phyloP scores from a whole-genome alignment of 2,888 invertebrate species.

The Acleris sparsana region DNA sequence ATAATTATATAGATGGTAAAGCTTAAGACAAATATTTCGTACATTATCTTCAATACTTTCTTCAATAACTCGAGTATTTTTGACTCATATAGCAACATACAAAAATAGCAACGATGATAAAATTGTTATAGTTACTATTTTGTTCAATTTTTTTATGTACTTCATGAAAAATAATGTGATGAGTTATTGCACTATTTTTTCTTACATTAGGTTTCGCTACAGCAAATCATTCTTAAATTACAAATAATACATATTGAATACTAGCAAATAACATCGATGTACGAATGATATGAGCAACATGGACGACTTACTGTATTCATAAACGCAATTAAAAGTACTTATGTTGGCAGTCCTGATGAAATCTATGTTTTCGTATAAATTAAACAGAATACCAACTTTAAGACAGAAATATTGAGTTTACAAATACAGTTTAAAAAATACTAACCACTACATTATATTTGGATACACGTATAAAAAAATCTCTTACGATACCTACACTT shows the following conservation, averaged over 20 bases:
- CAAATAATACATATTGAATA: slow-evolving; percentile 37
- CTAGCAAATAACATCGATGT: slow-evolving; percentile 68
- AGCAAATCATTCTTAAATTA: not conserved
- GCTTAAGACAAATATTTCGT: slow-evolving; percentile 35
- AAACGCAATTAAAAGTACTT: slow-evolving; percentile 36
- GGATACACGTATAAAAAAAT: slow-evolving; percentile 34
- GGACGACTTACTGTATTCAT: slow-evolving; percentile 40
- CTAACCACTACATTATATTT: slow-evolving; percentile 19
- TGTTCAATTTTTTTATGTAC: slow-evolving; percentile 41
- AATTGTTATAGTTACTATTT: slow-evolving; percentile 42
- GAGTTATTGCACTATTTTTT: slow-evolving; percentile 46
- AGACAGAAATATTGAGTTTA: slow-evolving; percentile 17
- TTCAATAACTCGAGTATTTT: slow-evolving; percentile 42
- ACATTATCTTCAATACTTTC: slow-evolving; percentile 37
- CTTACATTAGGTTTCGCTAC: slow-evolving; percentile 35
- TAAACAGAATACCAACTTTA: slow-evolving; percentile 5
- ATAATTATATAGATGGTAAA: slow-evolving; percentile 25
- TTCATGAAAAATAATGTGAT: slow-evolving; percentile 41
- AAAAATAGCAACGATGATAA: slow-evolving; percentile 42
- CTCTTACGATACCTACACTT: slow-evolving; percentile 47
- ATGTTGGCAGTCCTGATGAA: slow-evolving; percentile 10
- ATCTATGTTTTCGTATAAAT: not conserved
- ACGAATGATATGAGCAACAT: slow-evolving; percentile 68
- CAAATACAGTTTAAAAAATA: slow-evolving; percentile 12
- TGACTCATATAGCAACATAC: slow-evolving; percentile 41